Evolutionary conservation across 1,140 invertebrate species (phyloP).

Genomic region (Drosophila pallidifrons): DNA sequence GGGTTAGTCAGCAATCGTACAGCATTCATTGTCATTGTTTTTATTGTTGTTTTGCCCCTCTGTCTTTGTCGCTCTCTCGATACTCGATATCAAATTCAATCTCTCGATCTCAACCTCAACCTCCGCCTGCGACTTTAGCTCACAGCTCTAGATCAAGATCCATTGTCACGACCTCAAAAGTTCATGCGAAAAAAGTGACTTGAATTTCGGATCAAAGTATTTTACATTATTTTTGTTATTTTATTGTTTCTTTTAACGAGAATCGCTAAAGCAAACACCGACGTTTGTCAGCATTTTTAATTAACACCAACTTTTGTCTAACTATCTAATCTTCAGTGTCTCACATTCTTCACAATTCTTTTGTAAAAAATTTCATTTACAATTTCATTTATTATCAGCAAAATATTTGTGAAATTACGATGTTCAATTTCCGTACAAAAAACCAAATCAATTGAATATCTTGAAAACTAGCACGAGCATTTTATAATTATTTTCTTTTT

Average conservation of each 20-base stretch:
- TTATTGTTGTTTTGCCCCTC: constrained; percentile 3
- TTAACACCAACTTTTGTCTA: constrained; percentile 25
- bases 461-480: constrained; percentile 4
- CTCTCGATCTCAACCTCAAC: constrained; percentile 35
- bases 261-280: constrained; percentile 6
- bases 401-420: not conserved
- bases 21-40: constrained; percentile 1
- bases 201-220: constrained; percentile 27
- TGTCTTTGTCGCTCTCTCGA: constrained; percentile 6
- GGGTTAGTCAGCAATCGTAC: constrained; percentile 36
- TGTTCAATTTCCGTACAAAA: constrained; percentile 1
- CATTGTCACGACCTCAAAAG: constrained; percentile 76
- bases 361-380: too few relatives aligned
- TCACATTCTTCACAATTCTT: constrained; percentile 5
- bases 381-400: not conserved
- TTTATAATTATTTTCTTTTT: constrained; percentile 10
- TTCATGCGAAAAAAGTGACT: constrained; percentile 54
- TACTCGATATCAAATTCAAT: constrained; percentile 36
- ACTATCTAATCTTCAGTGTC: constrained; percentile 32
- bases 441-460: not conserved
- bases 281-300: constrained; percentile 31
- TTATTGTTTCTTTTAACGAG: constrained; percentile 21
- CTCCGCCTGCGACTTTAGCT: constrained; percentile 28
- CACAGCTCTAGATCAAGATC: constrained; percentile 57
- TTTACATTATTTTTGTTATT: constrained; percentile 24